Evolutionary conservation across 2,888 invertebrate species (phyloP).

Genomic region (Heliconius aoede): DNA sequence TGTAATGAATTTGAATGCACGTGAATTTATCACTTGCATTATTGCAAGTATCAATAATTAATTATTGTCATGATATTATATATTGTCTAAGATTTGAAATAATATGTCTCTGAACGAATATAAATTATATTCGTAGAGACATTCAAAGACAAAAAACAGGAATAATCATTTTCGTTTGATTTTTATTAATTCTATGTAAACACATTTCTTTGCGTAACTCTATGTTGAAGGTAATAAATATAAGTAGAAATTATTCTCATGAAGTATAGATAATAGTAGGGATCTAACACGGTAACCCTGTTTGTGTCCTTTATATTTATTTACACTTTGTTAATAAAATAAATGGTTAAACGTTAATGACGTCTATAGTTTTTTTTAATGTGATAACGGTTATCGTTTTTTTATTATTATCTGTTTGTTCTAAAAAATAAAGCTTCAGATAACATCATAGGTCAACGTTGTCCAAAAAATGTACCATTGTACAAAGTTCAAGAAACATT

Average conservation of each 20-base stretch:
- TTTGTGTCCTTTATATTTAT: conserved; percentile 6
- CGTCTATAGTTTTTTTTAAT: background rate
- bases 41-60: background rate
- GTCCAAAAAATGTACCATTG: background rate
- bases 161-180: background rate
- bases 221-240: background rate
- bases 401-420: background rate
- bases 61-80: background rate
- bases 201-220: background rate
- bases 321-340: conserved; percentile 1
- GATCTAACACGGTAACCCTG: background rate
- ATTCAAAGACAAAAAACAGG: background rate
- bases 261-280: too few relatives aligned
- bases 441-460: conserved; percentile 1
- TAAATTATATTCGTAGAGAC: too few relatives aligned
- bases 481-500: background rate
- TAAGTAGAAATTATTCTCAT: background rate
- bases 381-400: background rate
- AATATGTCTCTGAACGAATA: too few relatives aligned
- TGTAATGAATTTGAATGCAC: background rate
- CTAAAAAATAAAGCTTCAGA: background rate
- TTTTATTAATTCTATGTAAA: background rate
- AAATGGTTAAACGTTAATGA: background rate
- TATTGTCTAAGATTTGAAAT: background rate
- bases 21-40: background rate